These are phyloP conservation scores for Diphyllodes magnificus DNA, from an alignment of 2,113 vertebrate species.

Conservation along the genomic window DNA sequence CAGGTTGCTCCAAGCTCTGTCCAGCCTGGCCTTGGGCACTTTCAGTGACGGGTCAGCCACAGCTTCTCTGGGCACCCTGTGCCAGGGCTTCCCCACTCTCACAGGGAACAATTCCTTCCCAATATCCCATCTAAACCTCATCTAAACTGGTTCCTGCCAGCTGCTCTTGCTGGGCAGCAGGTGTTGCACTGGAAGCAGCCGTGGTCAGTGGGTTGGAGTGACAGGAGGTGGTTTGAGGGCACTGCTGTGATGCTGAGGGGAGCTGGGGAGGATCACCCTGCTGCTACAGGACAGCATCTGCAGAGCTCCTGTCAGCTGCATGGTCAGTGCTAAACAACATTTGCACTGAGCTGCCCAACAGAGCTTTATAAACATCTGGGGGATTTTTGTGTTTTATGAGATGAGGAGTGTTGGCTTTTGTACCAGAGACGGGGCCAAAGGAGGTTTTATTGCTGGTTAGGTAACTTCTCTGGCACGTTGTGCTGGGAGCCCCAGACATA, in stretches of 20 bases:
- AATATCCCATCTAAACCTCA: not conserved
- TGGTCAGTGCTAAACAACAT: not conserved
- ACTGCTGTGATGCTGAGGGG: fast-evolving
- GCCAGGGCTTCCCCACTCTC: not conserved
- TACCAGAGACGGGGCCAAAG: not conserved
- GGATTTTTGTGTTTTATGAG: not conserved
- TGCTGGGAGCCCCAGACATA: not conserved
- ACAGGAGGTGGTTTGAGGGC: not conserved
- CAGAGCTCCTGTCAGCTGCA: not conserved
- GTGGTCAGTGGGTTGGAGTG: not conserved
- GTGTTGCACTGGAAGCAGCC: not conserved
- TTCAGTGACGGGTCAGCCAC: not conserved
- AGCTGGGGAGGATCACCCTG: not conserved
- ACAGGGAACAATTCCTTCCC: not conserved
- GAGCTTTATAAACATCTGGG: slow-evolving; percentile 23
- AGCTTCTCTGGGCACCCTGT: not conserved
- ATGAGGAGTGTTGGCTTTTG: slow-evolving; percentile 18
- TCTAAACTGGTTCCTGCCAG: not conserved
- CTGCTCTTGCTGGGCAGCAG: not conserved
- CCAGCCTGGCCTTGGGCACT: not conserved
- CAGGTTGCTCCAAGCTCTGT: fast-evolving
- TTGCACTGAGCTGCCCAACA: not conserved
- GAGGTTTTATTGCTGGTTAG: slow-evolving; percentile 45
- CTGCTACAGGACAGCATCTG: not conserved
- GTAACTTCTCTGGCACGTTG: slow-evolving; percentile 27